Percentiles rank a stretch among this genome's conserved stretches.
Conservation (phyloP, 2,113 vertebrate species). For the Dascyllus trimaculatus region DNA sequence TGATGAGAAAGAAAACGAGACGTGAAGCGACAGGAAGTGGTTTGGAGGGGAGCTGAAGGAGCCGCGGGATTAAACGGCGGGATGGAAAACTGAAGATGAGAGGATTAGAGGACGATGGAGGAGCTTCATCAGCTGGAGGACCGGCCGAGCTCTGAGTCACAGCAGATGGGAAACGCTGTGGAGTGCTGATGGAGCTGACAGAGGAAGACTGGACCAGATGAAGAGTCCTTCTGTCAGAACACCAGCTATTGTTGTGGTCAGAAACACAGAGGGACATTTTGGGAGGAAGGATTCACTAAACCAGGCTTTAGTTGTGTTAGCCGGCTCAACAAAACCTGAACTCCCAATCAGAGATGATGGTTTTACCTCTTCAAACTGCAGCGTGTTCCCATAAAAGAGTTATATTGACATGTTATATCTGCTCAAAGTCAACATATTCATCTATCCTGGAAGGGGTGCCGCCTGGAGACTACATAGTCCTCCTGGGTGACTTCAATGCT, state of each 20-base stretch:
- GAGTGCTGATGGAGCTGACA: slow-evolving; percentile 62
- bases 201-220: background rate
- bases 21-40: slow-evolving; percentile 19
- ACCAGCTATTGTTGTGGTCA: slow-evolving; percentile 12
- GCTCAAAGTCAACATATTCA: too few species aligned
- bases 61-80: background rate
- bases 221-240: slow-evolving; percentile 19
- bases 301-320: too few species aligned
- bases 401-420: too few species aligned
- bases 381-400: too few species aligned
- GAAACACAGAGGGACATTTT: too few species aligned
- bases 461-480: too few species aligned
- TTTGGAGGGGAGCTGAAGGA: background rate
- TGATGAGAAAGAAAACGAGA: slow-evolving; percentile 20
- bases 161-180: slow-evolving; percentile 65
- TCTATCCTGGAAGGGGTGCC: too few species aligned
- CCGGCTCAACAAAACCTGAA: too few species aligned
- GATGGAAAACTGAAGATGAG: slow-evolving; percentile 15
- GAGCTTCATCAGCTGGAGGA: slow-evolving; percentile 60
- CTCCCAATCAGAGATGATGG: too few species aligned
- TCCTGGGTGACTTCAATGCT: too few species aligned
- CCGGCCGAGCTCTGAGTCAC: slow-evolving; percentile 66
- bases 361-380: too few species aligned
- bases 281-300: too few species aligned
- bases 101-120: slow-evolving; percentile 48